Base-by-base conservation (phyloP, 1,140 invertebrate genomes). In the Drosophila pseudoobscura region DNA sequence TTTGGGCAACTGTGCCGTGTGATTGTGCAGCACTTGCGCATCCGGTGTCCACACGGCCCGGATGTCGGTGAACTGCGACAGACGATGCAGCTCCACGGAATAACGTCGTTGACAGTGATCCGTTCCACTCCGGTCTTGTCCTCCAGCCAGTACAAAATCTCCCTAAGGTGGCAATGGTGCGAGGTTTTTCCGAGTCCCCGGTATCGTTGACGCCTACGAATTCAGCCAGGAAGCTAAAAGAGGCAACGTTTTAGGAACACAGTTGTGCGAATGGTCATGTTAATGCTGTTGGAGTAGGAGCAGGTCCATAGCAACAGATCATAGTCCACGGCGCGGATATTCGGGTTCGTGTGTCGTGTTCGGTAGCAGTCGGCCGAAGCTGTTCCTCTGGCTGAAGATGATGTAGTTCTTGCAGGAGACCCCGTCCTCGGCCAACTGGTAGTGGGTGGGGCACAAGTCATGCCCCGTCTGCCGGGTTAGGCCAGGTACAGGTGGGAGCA, bases 131-230 rank as follows among this genome's bases (percentile, higher is more conserved):
- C 92, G 4, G 92, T 93, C 52, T 96, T 96, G 80, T 94, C 94
- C 84, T 98, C 96, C 53, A 95, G 94, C 95, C 97, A 97, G 91
- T 98, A 98, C 20, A 98, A 87, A 95, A 94, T 51, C 95, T 93
- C 45, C 94, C 94, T 46, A 95, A 92, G 6, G 96, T 94, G 0
- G 95, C 94, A 49, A 97, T 91, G 62, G 93, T 92, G 2, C 95
- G 6, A 98, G 94, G n/a, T 17, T 17, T 17, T 17, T 17, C 17
- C 17, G 17, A 17, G 17, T 17, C 17, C 17, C 17, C 17, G 17
- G 17, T 17, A 17, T 17, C 17, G 17, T 17, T 17, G 17, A 17
- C 17, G 17, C 17, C 17, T 17, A 17, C 17, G 17, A 1, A 17
- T 17, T 17, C 17, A 17, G 0, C 17, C 17, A 17, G 17, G 17